Percentiles rank a stretch among this genome's conserved stretches.
Conservation (phyloP, 2,888 invertebrate genomes). For the Drosophila ustulata region DNA sequence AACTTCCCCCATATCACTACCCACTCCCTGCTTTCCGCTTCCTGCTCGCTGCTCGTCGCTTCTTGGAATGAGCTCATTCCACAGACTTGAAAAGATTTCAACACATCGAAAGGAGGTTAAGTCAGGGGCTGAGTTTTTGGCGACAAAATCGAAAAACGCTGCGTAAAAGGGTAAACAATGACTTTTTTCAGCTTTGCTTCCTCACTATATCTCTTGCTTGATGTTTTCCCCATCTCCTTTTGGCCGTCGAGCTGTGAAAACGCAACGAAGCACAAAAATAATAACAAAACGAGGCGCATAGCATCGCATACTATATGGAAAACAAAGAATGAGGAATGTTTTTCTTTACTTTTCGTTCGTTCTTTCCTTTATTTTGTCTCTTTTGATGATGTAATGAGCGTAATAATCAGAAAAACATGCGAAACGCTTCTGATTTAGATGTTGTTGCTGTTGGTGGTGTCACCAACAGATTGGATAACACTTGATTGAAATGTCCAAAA, state of each 20-base stretch:
- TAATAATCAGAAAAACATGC: constrained; percentile 71
- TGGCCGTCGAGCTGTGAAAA: constrained; percentile 68
- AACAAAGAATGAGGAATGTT: constrained; percentile 65
- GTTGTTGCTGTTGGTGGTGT: constrained; percentile 37
- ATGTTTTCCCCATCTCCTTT: constrained; percentile 15
- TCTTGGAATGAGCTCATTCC: background rate
- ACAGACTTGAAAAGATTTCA: constrained; percentile 68
- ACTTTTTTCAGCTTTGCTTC: constrained; percentile 42
- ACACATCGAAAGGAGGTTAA: constrained; percentile 47
- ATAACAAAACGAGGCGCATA: constrained; percentile 63
- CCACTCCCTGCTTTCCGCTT: background rate
- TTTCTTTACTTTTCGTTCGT: constrained; percentile 39
- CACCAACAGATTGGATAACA: constrained; percentile 50
- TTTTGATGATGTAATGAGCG: constrained; percentile 74
- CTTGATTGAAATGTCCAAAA: constrained; percentile 59
- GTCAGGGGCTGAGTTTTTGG: constrained; percentile 31
- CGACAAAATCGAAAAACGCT: constrained; percentile 51
- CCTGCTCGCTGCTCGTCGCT: background rate
- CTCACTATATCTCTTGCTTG: background rate
- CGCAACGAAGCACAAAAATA: constrained; percentile 76
- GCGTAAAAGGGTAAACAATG: constrained; percentile 75
- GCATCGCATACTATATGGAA: constrained; percentile 31
- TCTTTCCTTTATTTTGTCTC: constrained; percentile 16
- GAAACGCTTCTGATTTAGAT: constrained; percentile 50
- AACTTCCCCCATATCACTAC: background rate